A percentile compares a stretch with the other conserved stretches of the same genome.
Evolutionary conservation across 2,113 vertebrate genomes (phyloP).

Genomic region (Oryzias curvinotus): DNA sequence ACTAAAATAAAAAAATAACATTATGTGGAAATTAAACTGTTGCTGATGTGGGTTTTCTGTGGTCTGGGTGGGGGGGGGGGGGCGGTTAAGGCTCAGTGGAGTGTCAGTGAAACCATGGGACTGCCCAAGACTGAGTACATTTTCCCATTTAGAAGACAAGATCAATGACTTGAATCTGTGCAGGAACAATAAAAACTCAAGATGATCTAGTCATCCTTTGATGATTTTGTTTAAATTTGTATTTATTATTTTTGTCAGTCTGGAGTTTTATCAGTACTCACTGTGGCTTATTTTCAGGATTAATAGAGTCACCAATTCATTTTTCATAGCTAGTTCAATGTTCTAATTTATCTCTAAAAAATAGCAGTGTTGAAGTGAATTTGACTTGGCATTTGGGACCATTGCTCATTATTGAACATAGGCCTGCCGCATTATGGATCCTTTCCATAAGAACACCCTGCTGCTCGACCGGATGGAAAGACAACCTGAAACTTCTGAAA

Average conservation of each 20-base stretch:
- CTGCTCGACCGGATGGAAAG: constrained; percentile 27
- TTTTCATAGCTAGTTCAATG: neutral
- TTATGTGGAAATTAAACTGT: neutral
- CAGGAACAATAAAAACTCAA: too few relatives aligned
- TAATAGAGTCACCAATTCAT: too few relatives aligned
- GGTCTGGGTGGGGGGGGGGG: neutral
- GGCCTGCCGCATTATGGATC: constrained; percentile 67
- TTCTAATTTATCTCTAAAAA: constrained; percentile 12
- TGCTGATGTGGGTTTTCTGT: constrained; percentile 6
- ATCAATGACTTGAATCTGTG: neutral
- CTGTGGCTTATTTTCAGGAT: too few relatives aligned
- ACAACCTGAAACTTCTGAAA: constrained; percentile 35
- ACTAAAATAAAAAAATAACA: too few relatives aligned
- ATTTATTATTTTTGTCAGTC: too few relatives aligned
- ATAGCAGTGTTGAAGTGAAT: constrained; percentile 19
- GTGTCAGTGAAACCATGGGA: neutral
- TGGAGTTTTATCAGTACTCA: too few relatives aligned
- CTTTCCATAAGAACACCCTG: constrained; percentile 34
- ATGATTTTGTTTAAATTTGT: too few relatives aligned
- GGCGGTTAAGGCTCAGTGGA: constrained; percentile 1
- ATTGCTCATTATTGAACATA: constrained; percentile 47
- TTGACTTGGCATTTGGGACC: constrained; percentile 24
- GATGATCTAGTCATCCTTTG: too few relatives aligned
- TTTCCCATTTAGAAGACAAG: neutral
- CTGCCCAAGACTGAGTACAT: neutral